phyloP scores from a whole-genome alignment of 2,888 invertebrate genomes.

The Pycnomerus fuliginosus region DNA sequence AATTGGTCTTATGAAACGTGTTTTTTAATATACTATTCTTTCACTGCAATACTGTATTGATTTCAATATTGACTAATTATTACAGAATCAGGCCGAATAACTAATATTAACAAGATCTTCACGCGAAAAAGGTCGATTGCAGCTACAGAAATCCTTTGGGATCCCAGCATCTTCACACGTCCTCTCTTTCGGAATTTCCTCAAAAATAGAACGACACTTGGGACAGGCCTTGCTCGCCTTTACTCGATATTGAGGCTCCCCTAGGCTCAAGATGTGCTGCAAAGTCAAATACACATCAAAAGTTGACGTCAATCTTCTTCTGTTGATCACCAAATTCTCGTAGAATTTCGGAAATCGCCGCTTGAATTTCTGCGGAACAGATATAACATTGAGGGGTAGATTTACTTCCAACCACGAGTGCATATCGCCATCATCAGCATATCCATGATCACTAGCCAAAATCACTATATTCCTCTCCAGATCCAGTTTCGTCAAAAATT shows the following conservation, averaged over 20 bases:
- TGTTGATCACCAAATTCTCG: slow-evolving; percentile 51
- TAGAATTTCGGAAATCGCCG: slow-evolving; percentile 57
- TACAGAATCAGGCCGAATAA: too few species aligned
- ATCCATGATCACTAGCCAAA: slow-evolving; percentile 84
- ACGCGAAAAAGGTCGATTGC: too few species aligned
- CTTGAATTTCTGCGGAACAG: slow-evolving; percentile 64
- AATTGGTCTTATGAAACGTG: too few species aligned
- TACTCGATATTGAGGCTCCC: neutral
- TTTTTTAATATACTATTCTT: too few species aligned
- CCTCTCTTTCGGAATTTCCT: neutral
- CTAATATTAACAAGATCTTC: too few species aligned
- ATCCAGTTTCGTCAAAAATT: too few species aligned
- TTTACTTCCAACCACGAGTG: slow-evolving; percentile 76
- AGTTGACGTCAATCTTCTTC: slow-evolving; percentile 1
- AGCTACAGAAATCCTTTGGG: neutral
- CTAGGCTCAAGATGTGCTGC: neutral
- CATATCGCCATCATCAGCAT: slow-evolving; percentile 66
- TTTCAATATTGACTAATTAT: too few species aligned
- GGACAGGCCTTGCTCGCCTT: slow-evolving; percentile 1
- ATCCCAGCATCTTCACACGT: slow-evolving; percentile 4
- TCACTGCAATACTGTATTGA: too few species aligned
- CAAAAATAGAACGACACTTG: slow-evolving; percentile 4
- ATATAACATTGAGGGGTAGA: slow-evolving; percentile 70
- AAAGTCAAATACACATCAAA: slow-evolving; percentile 5
- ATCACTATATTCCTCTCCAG: too few species aligned